Evolutionary conservation across 2,888 invertebrate species (phyloP).

Genomic region (Drosophila emarginata): DNA sequence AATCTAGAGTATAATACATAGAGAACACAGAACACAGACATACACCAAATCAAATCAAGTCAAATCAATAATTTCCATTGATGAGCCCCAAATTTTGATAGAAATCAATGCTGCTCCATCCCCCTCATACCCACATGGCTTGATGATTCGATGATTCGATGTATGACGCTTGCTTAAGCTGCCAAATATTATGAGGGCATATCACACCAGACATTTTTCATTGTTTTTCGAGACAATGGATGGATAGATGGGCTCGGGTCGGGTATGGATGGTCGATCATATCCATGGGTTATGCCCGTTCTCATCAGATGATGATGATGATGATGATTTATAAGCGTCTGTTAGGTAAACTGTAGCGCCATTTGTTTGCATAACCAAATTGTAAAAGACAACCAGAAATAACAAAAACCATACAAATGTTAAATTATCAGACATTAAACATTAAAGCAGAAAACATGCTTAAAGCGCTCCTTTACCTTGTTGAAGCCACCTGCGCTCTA

Average conservation of each 20-base stretch:
- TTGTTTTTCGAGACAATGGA: constrained; percentile 56
- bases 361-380: constrained; percentile 72
- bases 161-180: constrained; percentile 48
- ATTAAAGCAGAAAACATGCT: constrained; percentile 63
- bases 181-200: constrained; percentile 74
- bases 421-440: constrained; percentile 71
- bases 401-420: constrained; percentile 37
- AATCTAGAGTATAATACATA: not conserved
- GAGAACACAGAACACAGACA: not conserved
- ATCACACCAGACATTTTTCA: constrained; percentile 64
- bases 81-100: constrained; percentile 4
- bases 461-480: constrained; percentile 36
- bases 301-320: constrained; percentile 37
- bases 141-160: constrained; percentile 47
- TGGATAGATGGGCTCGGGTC: not conserved
- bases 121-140: constrained; percentile 30
- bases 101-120: constrained; percentile 34
- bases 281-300: constrained; percentile 39
- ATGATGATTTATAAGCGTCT: constrained; percentile 70
- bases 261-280: constrained; percentile 33
- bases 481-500: constrained; percentile 66
- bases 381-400: constrained; percentile 42
- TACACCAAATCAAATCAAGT: not conserved
- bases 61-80: constrained; percentile 15
- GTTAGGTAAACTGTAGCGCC: constrained; percentile 69